These are phyloP conservation scores for Xenopus petersii DNA, from an alignment of 2,797 vertebrate species.

Conservation along the genomic window DNA sequence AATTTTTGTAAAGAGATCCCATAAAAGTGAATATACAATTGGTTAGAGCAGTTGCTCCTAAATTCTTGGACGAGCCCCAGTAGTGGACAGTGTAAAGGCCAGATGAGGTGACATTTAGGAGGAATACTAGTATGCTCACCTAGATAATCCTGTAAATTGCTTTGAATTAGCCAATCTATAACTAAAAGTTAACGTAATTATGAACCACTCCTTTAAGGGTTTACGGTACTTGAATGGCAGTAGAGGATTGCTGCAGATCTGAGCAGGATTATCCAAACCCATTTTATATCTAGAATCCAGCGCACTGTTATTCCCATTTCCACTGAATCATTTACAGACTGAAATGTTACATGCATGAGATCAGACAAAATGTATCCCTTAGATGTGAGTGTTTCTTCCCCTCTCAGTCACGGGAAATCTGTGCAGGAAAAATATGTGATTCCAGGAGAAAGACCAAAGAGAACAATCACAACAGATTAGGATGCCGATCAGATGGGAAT, in stretches of 20 bases:
- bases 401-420: conserved; percentile 32
- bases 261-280: conserved; percentile 26
- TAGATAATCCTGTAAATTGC: too few species aligned
- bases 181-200: too few species aligned
- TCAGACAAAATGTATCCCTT: conserved; percentile 45
- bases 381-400: conserved; percentile 38
- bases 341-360: conserved; percentile 44
- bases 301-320: conserved; percentile 23
- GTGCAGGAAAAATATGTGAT: conserved; percentile 28
- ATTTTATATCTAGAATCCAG: conserved; percentile 3
- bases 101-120: too few species aligned
- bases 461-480: conserved; percentile 29
- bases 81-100: too few species aligned
- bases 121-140: too few species aligned
- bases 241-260: background rate
- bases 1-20: too few species aligned
- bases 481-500: conserved; percentile 32
- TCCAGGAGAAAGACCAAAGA: conserved; percentile 22
- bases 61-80: too few species aligned
- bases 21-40: too few species aligned
- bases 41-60: too few species aligned
- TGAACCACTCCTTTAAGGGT: too few species aligned
- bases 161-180: too few species aligned
- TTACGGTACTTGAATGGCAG: background rate
- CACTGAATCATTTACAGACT: conserved; percentile 37